Evolutionary conservation across 2,113 vertebrate species (phyloP).

Genomic region (Thalassoma bifasciatum): DNA sequence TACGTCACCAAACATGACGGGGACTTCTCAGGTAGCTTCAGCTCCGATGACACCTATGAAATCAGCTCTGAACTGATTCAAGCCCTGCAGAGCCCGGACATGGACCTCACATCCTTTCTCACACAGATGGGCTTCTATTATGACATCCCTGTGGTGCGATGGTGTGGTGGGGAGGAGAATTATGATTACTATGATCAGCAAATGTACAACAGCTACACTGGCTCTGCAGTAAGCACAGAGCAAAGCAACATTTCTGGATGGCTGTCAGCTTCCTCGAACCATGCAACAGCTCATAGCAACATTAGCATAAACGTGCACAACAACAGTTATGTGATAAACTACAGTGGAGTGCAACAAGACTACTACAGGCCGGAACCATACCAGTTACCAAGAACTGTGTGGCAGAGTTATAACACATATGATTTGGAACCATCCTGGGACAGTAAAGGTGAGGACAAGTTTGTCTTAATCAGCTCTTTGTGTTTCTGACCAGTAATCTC

Average conservation of each 20-base stretch:
- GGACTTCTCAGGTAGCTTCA: slow-evolving; percentile 11
- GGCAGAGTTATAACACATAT: too few relatives aligned
- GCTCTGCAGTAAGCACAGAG: neutral
- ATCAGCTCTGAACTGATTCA: slow-evolving; percentile 50
- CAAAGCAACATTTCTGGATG: neutral
- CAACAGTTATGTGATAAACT: neutral
- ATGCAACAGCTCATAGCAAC: neutral
- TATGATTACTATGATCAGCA: neutral
- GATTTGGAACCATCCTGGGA: neutral
- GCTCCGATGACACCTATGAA: slow-evolving; percentile 39
- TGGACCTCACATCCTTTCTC: slow-evolving; percentile 49
- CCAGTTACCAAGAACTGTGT: neutral
- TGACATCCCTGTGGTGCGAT: neutral
- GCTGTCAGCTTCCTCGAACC: neutral
- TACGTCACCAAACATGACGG: slow-evolving; percentile 59
- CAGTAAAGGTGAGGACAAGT: slow-evolving; percentile 12
- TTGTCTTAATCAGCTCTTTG: neutral
- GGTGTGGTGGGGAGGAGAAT: neutral
- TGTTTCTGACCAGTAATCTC: neutral
- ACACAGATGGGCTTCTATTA: slow-evolving; percentile 27
- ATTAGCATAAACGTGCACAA: too few relatives aligned
- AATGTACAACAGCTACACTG: slow-evolving; percentile 12
- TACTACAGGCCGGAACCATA: neutral
- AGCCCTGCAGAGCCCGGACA: slow-evolving; percentile 40
- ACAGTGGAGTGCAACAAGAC: neutral